Base-by-base conservation (phyloP, 2,888 invertebrate species). In the Acanthococcus lagerstroemiae region DNA sequence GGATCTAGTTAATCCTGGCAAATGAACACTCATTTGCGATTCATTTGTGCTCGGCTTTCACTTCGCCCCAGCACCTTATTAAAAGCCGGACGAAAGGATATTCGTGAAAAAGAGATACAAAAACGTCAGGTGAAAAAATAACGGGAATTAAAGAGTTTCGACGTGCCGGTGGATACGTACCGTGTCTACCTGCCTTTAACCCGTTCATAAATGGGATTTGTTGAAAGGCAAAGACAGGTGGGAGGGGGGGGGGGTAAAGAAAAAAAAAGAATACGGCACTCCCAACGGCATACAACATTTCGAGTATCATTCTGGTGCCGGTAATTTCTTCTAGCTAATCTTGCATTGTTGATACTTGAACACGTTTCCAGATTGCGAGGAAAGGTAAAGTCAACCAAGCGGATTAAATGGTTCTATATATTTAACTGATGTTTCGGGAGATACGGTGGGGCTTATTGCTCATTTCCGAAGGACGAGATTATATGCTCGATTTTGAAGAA, bases 331-430 rank as follows among this genome's bases (percentile, higher is more conserved):
- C 19, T 58, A 25, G 44, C 44, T 58, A 58, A 58, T 58, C 58
- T 58, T 58, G 25, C 46, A 46, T 26, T 46, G 25, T 45, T 46
- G 46, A 45, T 26, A 45, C 58, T 58, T 25, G 58, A 45, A 26
- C 58, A 58, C 45, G 58, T 58, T 58, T 58, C 46, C 46, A 15
- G 19, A 19, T 45, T 7, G 15, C 15, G 15, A 4, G 15, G 15
- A 45, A 45, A 4, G 46, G 46, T 5, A 7, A 45, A 45, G 4
- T 45, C 46, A n/a, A 17, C 46, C 17, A 45, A 4, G 46, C 15
- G 46, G 15, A 45, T 17, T 45, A 15, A 45, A 45, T 45, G 19
- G 4, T 45, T 45, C 19, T 45, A 7, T 15, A n/a, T n/a, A n/a
- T 45, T n/a, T 5, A 45, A 45, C 46, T 19, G 15, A 4, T 45